Percentiles rank a stretch among this genome's conserved stretches.
Evolutionary conservation across 1,140 invertebrate genomes (phyloP).

Genomic region (Macrobrachium rosenbergii): DNA sequence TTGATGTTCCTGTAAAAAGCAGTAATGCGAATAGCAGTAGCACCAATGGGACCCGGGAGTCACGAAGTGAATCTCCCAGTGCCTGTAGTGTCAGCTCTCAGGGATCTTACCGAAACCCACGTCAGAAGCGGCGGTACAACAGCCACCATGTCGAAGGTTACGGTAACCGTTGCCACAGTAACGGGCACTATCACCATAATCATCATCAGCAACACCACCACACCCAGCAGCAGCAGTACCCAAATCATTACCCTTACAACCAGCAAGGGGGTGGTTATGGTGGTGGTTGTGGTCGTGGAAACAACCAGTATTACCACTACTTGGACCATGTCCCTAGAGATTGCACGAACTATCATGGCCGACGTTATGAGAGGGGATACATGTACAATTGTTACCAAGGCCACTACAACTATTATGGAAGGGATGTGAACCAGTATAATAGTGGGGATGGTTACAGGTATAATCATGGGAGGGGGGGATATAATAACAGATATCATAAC

Average conservation of each 20-base stretch:
- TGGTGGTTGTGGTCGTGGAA: constrained; percentile 1
- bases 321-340: constrained; percentile 7
- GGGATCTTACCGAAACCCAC: constrained; percentile 50
- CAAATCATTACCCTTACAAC: background rate
- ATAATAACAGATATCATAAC: constrained; percentile 41
- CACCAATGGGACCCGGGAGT: constrained; percentile 13
- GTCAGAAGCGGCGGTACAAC: constrained; percentile 49
- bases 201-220: constrained; percentile 28
- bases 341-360: constrained; percentile 32
- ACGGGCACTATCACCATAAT: constrained; percentile 7
- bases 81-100: constrained; percentile 44
- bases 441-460: constrained; percentile 2
- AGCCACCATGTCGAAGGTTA: constrained; percentile 36
- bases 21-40: constrained; percentile 22
- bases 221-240: constrained; percentile 32
- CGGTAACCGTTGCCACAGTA: constrained; percentile 19
- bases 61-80: constrained; percentile 51
- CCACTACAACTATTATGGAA: constrained; percentile 15
- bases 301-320: constrained; percentile 42
- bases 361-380: constrained; percentile 43
- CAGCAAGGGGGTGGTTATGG: background rate
- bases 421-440: constrained; percentile 35
- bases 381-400: constrained; percentile 31
- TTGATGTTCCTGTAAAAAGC: constrained; percentile 26
- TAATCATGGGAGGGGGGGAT: constrained; percentile 13